Percentiles rank a stretch among this genome's conserved stretches.
phyloP scores from a whole-genome alignment of 30 jellyfish, hydroid and myxozoan species.

The Turritopsis rubra region DNA sequence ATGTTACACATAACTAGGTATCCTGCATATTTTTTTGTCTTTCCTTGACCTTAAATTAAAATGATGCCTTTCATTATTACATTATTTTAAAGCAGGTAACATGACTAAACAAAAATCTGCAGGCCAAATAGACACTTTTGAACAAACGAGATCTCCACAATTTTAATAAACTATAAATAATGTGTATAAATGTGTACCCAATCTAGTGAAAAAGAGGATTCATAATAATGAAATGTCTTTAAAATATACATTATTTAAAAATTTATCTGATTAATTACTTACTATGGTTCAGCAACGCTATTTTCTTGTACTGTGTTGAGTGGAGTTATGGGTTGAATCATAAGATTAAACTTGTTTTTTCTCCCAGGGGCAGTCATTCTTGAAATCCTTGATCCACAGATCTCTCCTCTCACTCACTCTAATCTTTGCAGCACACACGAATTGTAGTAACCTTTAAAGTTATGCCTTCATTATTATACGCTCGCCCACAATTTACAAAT shows the following conservation, averaged over 20 bases:
- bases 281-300: conserved; percentile 77
- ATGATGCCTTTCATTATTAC: too few species aligned
- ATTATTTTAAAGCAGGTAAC: too few species aligned
- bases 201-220: too few species aligned
- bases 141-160: too few species aligned
- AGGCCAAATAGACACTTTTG: too few species aligned
- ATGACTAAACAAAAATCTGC: too few species aligned
- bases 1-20: too few species aligned
- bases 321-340: conserved; percentile 47
- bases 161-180: too few species aligned
- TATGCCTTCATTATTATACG: background rate
- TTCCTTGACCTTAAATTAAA: too few species aligned
- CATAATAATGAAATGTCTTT: too few species aligned
- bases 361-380: conserved; percentile 42
- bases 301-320: conserved; percentile 80
- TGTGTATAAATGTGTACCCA: too few species aligned
- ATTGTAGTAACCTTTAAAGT: background rate
- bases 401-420: background rate
- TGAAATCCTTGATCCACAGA: background rate
- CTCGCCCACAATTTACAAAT: background rate
- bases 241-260: background rate
- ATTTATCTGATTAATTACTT: conserved; percentile 26
- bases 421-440: background rate
- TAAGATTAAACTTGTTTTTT: conserved; percentile 68
- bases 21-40: too few species aligned